phyloP scores from a whole-genome alignment of 2,797 vertebrate genomes.

The Orestias chungarensis region DNA sequence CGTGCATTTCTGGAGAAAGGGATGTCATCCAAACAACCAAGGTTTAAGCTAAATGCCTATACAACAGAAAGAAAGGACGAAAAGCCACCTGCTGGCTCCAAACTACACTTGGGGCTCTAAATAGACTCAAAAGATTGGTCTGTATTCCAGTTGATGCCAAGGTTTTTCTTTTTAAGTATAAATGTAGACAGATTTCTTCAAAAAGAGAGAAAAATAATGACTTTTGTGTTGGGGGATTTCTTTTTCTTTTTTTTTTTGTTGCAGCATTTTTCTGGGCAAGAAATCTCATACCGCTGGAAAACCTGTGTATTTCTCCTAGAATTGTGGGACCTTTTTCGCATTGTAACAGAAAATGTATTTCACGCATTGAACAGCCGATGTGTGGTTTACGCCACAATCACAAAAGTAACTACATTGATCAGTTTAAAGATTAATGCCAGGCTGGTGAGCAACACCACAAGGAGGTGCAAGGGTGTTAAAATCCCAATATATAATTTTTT shows the following conservation, averaged over 20 bases:
- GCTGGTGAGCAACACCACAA: background rate
- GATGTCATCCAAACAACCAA: conserved; percentile 51
- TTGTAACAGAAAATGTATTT: background rate
- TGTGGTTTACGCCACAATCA: background rate
- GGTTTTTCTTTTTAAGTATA: conserved; percentile 32
- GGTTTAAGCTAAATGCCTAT: conserved; percentile 60
- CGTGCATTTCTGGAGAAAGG: conserved; percentile 39
- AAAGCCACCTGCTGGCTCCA: conserved; percentile 33
- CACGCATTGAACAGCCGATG: background rate
- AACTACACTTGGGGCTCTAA: conserved; percentile 42
- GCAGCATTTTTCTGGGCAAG: background rate
- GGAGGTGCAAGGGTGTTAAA: background rate
- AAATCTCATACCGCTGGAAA: background rate
- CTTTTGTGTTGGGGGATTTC: background rate
- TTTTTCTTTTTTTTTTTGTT: background rate
- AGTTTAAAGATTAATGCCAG: background rate
- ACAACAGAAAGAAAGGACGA: conserved; percentile 34
- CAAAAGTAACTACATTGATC: background rate
- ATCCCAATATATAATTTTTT: background rate
- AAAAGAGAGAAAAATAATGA: conserved; percentile 1
- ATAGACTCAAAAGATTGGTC: conserved; percentile 36
- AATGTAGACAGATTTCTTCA: conserved; percentile 14
- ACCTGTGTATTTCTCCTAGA: background rate
- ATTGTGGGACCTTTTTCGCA: background rate
- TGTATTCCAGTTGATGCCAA: conserved; percentile 53